phyloP scores from a whole-genome alignment of 2,888 invertebrate species.

The Conchocele bisecta region DNA sequence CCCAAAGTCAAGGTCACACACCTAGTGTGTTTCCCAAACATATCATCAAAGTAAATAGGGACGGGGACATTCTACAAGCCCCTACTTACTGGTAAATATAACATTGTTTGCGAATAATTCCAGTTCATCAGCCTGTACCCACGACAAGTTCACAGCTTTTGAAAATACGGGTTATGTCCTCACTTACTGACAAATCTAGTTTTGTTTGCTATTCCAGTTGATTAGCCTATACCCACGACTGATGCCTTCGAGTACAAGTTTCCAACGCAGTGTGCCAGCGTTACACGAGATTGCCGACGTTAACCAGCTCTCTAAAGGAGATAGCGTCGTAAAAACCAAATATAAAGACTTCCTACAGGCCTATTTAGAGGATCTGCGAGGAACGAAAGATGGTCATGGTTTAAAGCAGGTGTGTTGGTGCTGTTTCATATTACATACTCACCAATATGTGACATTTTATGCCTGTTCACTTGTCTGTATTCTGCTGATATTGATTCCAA shows the following conservation, averaged over 20 bases:
- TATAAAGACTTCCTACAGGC: slow-evolving; percentile 82
- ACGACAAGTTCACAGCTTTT: background rate
- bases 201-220: slow-evolving; percentile 76
- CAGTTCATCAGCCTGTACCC: too few species aligned
- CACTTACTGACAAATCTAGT: background rate
- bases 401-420: slow-evolving; percentile 74
- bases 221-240: slow-evolving; percentile 83
- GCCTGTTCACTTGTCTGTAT: too few species aligned
- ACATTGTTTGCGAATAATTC: too few species aligned
- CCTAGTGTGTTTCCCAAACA: too few species aligned
- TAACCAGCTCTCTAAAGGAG: slow-evolving; percentile 80
- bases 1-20: too few species aligned
- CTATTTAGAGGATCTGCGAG: slow-evolving; percentile 81
- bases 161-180: background rate
- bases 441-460: too few species aligned
- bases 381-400: slow-evolving; percentile 71
- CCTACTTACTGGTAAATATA: too few species aligned
- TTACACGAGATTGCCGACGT: slow-evolving; percentile 84
- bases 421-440: background rate
- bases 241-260: slow-evolving; percentile 81
- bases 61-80: too few species aligned
- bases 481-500: too few species aligned
- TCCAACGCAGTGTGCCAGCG: slow-evolving; percentile 83
- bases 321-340: slow-evolving; percentile 72
- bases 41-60: too few species aligned